These are phyloP conservation scores for Syncerus caffer DNA, from an alignment of 2,797 vertebrate species.

Conservation along the genomic window DNA sequence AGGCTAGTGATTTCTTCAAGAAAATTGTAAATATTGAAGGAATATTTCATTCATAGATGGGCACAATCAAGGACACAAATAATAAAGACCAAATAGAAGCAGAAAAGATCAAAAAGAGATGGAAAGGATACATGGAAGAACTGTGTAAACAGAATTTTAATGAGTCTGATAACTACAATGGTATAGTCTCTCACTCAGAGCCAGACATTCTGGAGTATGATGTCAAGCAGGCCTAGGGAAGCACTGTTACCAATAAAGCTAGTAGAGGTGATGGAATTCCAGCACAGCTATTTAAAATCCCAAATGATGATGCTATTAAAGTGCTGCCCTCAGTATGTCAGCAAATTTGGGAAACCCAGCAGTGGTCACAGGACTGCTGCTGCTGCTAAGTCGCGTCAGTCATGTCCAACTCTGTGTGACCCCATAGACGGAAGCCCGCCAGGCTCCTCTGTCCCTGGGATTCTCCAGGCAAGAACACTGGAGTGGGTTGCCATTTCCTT, in stretches of 20 bases:
- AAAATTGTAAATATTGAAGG: neutral
- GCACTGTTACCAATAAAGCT: neutral
- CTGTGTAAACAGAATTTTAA: neutral
- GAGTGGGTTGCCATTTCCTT: no score
- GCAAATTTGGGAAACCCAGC: neutral
- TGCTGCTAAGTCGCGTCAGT: no score
- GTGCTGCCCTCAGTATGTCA: neutral
- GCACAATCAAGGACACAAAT: neutral
- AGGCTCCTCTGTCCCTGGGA: no score
- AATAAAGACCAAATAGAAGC: neutral
- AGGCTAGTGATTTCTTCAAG: neutral
- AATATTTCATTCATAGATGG: neutral
- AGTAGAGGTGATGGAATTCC: neutral
- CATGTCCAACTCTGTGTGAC: rapidly evolving
- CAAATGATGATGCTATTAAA: neutral
- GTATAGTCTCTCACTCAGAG: neutral
- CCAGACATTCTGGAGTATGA: neutral
- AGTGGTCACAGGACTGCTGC: neutral
- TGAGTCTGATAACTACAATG: neutral
- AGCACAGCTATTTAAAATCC: neutral
- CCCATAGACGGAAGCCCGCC: no score
- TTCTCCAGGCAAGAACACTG: no score
- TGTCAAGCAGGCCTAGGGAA: neutral
- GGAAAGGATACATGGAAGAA: neutral
- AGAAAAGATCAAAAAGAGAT: neutral